Base-by-base conservation (phyloP, 2,113 vertebrate species). In the Meriones unguiculatus region DNA sequence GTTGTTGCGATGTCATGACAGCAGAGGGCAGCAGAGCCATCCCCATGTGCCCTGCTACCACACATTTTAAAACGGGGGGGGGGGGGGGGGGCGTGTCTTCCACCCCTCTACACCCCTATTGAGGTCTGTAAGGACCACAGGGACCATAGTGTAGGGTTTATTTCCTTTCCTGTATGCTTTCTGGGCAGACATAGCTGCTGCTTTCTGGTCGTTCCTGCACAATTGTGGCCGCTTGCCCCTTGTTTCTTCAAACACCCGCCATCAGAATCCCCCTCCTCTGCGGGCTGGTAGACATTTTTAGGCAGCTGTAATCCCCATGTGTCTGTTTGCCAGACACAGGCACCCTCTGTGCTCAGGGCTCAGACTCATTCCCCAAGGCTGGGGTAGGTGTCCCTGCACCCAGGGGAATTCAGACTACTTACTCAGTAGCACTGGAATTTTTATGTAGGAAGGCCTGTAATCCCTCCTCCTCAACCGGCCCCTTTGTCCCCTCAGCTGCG, bases 11-110 rank as follows among this genome's bases (percentile, higher is more conserved):
- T 9, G 1, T 87, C 73, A 95, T 41, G 96, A 72, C 98, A 98
- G 97, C 97, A 98, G 98, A 73, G 98, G 98, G 98, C 98, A 98
- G 97, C 97, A 98, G 89, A 97, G 95, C 67, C 5, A 1, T 65
- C 35, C 2, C 22, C 9, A 17, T 54, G 52, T 15, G 13, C 52
- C 75, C 46, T 7, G 18, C 28, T 4, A 2, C 35, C 7, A 15
- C 5, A 35, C 20, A 7, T 69, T 72, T 22, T 14, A n/a, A 59
- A 70, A 65, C 77, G n/a, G n/a, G n/a, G n/a, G n/a, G n/a, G n/a
- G 46, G 46, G 46, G 46, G 46, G 3, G 46, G 46, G 46, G 5
- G 46, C 46, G 46, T 46, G 46, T 46, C 46, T 46, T 46, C 46
- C 46, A 46, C 46, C 46, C 20, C 20, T 54, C 46, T 30, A 20